phyloP scores from a whole-genome alignment of 35 echinoderm and acorn worm genomes.

The Eucidaris tribuloides region DNA sequence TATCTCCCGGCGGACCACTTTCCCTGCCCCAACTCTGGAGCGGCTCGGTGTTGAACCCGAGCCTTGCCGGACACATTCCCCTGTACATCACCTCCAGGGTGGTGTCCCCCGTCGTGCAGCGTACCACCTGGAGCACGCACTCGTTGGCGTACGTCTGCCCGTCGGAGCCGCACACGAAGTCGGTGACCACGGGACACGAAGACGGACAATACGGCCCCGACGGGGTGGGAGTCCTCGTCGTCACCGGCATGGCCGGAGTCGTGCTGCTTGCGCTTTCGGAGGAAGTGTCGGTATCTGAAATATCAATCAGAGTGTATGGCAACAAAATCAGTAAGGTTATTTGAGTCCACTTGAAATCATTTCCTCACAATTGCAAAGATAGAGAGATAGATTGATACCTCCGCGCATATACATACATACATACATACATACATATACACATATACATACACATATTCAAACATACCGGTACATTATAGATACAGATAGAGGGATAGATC shows the following conservation, averaged over 20 bases:
- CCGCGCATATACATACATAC: too few relatives aligned
- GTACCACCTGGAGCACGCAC: conserved; percentile 3
- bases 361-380: too few relatives aligned
- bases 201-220: neutral
- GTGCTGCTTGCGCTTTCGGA: neutral
- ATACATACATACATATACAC: too few relatives aligned
- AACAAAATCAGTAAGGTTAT: too few relatives aligned
- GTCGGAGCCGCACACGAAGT: conserved; percentile 10
- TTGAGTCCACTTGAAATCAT: too few relatives aligned
- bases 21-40: neutral
- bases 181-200: neutral
- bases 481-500: too few relatives aligned
- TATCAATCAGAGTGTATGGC: too few relatives aligned
- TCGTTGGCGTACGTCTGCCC: conserved; percentile 17
- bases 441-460: too few relatives aligned
- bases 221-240: neutral
- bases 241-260: neutral
- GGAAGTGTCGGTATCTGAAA: too few relatives aligned
- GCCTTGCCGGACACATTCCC: neutral
- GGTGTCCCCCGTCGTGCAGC: conserved; percentile 16
- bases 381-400: too few relatives aligned
- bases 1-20: neutral
- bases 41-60: neutral
- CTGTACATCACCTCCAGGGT: conserved; percentile 1
- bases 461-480: too few relatives aligned